These are phyloP conservation scores for Teleogryllus occipitalis DNA, from an alignment of 1,140 invertebrate genomes.

Conservation along the genomic window DNA sequence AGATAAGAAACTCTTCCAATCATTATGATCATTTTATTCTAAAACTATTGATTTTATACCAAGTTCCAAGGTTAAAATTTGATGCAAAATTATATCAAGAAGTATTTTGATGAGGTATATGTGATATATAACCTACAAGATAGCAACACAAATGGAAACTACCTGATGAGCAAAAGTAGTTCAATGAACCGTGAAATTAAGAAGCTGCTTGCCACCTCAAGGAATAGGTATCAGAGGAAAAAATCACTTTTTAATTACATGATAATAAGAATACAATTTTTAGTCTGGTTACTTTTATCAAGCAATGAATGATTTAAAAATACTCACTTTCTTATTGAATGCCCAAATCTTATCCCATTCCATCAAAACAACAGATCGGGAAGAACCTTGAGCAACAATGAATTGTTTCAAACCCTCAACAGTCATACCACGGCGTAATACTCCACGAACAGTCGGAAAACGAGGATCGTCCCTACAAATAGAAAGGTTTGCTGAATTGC, in stretches of 20 bases:
- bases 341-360: conserved; percentile 99
- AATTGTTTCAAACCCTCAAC: conserved; percentile 96
- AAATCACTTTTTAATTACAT: background rate
- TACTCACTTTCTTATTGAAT: conserved; percentile 90
- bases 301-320: background rate
- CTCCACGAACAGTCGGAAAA: conserved; percentile 95
- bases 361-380: conserved; percentile 95
- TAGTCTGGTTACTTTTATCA: background rate
- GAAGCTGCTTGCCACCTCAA: too few species aligned
- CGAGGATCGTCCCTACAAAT: conserved; percentile 86
- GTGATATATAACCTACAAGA: too few species aligned
- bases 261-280: background rate
- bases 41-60: too few species aligned
- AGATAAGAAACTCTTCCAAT: too few species aligned
- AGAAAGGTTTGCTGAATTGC: background rate
- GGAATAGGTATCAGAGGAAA: background rate
- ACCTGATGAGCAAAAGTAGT: too few species aligned
- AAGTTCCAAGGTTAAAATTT: too few species aligned
- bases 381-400: conserved; percentile 98
- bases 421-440: conserved; percentile 92
- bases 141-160: too few species aligned
- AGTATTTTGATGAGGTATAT: too few species aligned
- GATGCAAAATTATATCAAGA: too few species aligned
- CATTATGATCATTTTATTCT: too few species aligned
- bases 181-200: too few species aligned